A percentile compares a stretch with the other conserved stretches of the same genome.
phyloP scores from a whole-genome alignment of 1,140 invertebrate genomes.

The Trachymyrmex cornetzi region DNA sequence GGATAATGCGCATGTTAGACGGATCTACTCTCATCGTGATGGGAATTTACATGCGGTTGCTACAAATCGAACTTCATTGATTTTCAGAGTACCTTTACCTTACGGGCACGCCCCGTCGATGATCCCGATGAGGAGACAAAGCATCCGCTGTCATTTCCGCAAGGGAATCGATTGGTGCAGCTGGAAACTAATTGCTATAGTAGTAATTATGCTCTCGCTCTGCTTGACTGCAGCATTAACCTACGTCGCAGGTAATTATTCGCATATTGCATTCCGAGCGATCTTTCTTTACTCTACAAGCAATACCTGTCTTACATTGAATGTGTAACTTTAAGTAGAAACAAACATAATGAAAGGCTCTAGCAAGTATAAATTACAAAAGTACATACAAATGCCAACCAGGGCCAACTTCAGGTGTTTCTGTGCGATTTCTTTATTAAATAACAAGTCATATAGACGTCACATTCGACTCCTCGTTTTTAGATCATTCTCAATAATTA shows the following conservation, averaged over 20 bases:
- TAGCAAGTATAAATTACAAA: no score
- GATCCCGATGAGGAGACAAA: conserved; percentile 86
- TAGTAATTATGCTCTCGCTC: conserved; percentile 93
- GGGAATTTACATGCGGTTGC: conserved; percentile 16
- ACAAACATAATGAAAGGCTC: no score
- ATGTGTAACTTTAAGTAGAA: background rate
- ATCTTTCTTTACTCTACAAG: conserved; percentile 27
- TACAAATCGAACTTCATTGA: conserved; percentile 42
- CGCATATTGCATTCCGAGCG: conserved; percentile 31
- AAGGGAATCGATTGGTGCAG: conserved; percentile 96
- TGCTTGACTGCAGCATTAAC: conserved; percentile 93
- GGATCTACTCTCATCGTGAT: background rate
- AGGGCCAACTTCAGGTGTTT: no score
- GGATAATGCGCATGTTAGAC: conserved; percentile 5
- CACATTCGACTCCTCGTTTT: no score
- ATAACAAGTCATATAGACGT: no score
- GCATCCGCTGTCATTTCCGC: conserved; percentile 93
- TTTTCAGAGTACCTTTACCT: conserved; percentile 83
- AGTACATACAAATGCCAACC: no score
- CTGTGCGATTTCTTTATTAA: no score
- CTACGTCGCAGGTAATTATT: conserved; percentile 94
- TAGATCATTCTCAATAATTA: no score
- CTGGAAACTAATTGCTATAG: conserved; percentile 96
- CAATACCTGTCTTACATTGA: background rate
- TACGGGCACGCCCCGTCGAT: conserved; percentile 85